phyloP scores from a whole-genome alignment of 2,797 vertebrate species.

The Syngnathus acus region DNA sequence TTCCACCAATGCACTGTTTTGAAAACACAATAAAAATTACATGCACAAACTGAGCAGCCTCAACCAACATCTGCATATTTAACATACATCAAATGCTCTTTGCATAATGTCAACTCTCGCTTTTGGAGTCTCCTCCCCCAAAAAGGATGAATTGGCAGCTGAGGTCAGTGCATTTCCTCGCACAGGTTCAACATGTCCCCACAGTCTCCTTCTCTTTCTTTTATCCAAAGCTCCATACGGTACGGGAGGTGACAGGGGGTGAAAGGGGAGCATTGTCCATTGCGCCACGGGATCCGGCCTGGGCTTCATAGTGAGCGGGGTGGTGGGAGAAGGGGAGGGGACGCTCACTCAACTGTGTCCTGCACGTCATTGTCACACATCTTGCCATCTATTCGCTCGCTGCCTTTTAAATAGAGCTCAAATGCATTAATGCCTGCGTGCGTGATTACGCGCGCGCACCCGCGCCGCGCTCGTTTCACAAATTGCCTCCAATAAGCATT shows the following conservation, averaged over 20 bases:
- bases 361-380: slow-evolving; percentile 75
- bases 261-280: slow-evolving; percentile 75
- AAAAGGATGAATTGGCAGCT: no score
- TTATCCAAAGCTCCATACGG: slow-evolving; percentile 71
- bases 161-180: no score
- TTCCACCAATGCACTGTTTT: no score
- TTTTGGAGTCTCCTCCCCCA: no score
- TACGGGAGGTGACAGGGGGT: slow-evolving; percentile 63
- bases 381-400: slow-evolving; percentile 77
- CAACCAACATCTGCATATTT: no score
- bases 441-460: slow-evolving; percentile 3
- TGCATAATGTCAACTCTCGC: no score
- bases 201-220: slow-evolving; percentile 43
- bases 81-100: no score
- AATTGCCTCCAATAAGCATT: not conserved
- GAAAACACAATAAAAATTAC: no score
- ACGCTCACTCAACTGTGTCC: slow-evolving; percentile 81
- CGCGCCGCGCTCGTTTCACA: not conserved
- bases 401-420: slow-evolving; percentile 78
- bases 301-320: slow-evolving; percentile 71
- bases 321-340: slow-evolving; percentile 76
- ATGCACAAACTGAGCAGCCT: no score
- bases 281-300: slow-evolving; percentile 65
- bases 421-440: slow-evolving; percentile 66
- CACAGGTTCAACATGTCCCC: slow-evolving; percentile 9